Evolutionary conservation across 2,113 vertebrate species (phyloP), one percentile per base, ranked within the genome.

Genomic region (Scomber colias): DNA sequence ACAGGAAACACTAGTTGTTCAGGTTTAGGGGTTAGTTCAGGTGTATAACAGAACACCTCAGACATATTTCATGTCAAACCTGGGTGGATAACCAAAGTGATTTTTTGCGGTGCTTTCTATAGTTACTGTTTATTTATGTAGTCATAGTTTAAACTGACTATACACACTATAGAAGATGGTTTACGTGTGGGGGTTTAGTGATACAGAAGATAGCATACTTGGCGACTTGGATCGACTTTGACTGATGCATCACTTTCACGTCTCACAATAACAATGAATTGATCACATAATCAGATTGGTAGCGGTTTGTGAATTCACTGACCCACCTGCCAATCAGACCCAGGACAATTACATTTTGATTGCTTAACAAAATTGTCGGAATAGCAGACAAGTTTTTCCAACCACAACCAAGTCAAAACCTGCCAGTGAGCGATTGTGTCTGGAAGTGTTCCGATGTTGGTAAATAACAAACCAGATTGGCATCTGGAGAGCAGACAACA

Each of bases 381-480:
- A 55, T 61, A 45, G 49, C 11, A 82, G 75, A 75, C 55, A 12
- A 3, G 45, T 57, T 71, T 71, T 66, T 30, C 35, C 80, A 66
- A 79, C 60, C 79, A 1, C 75, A 71, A 45, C 78, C 57, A 0
- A 69, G 75, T 60, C 1, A 1, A 61, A 77, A 82, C 71, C 46
- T 75, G 79, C 55, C 63, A 77, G 63, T n/a, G 3, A 62, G 15
- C 6, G 65, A 67, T 49, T 48, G 16, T 49, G 67, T 71, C 72
- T 83, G 54, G 45, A 45, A 19, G 45, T 14, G 50, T 27, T 48
- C 44, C 68, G 16, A 16, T 40, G 40, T 51, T 27, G 61, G 74
- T 40, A 40, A 40, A 40, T 71, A 77, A 54, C 54, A 66, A 77
- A 74, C 56, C 69, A 66, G 53, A 77, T 73, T 8, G 11, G 66